A percentile compares a stretch with the other conserved stretches of the same genome.
Evolutionary conservation across 1,140 invertebrate species (phyloP).

Genomic region (Drosophila pallidifrons): DNA sequence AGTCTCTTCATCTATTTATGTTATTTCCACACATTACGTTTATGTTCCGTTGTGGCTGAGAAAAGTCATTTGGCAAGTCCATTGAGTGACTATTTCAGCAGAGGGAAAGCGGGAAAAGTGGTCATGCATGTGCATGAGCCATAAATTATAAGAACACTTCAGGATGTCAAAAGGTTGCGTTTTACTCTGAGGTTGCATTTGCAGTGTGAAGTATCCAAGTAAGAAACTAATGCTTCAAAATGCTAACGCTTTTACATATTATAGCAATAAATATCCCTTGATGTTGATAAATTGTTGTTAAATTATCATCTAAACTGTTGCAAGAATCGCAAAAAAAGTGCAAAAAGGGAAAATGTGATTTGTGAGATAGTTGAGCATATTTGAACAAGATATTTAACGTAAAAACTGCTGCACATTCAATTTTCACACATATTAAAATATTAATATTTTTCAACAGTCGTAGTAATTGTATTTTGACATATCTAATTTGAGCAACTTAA

Average conservation of each 20-base stretch:
- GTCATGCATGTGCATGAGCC: conserved; percentile 59
- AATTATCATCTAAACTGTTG: conserved; percentile 17
- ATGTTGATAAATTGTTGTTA: conserved; percentile 35
- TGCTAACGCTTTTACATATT: conserved; percentile 23
- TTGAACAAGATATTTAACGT: neutral
- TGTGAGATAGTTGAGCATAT: neutral
- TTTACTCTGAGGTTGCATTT: conserved; percentile 52
- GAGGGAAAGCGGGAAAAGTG: conserved; percentile 5
- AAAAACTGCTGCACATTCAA: neutral
- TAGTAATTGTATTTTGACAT: too few relatives aligned
- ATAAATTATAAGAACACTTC: conserved; percentile 74
- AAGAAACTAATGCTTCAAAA: conserved; percentile 2
- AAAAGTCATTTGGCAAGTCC: conserved; percentile 38
- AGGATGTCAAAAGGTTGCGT: conserved; percentile 55
- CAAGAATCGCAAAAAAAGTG: neutral
- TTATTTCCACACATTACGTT: conserved; percentile 59
- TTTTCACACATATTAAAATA: neutral
- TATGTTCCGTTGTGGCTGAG: conserved; percentile 39
- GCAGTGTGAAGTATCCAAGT: conserved; percentile 42
- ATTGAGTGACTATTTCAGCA: conserved; percentile 11
- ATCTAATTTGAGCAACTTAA: too few relatives aligned
- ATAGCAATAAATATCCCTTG: conserved; percentile 29
- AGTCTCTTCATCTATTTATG: conserved; percentile 35
- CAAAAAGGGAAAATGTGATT: conserved; percentile 1
- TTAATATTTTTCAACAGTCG: too few relatives aligned